These are phyloP conservation scores for Steatocranus sp. DNA, from an alignment of 2,797 vertebrate species.

Conservation along the genomic window DNA sequence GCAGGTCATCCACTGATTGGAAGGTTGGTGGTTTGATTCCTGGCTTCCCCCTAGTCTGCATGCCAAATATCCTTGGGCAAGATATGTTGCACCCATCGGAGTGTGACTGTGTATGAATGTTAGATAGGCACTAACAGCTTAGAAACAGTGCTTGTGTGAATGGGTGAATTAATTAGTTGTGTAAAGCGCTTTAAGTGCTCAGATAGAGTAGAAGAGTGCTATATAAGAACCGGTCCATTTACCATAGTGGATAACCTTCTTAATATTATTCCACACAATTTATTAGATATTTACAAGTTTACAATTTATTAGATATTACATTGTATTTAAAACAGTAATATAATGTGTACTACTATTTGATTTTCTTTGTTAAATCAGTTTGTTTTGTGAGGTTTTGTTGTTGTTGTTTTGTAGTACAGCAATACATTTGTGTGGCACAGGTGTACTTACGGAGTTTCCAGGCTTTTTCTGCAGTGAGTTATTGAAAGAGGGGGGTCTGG, in stretches of 20 bases:
- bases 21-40: neutral
- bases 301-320: neutral
- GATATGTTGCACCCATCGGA: no score
- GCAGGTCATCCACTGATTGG: neutral
- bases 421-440: neutral
- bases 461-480: constrained; percentile 96
- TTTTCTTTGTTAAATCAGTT: neutral
- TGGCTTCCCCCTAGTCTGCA: neutral
- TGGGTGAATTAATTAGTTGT: neutral
- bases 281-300: neutral
- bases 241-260: neutral
- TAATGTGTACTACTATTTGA: neutral
- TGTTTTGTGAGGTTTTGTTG: neutral
- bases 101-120: neutral
- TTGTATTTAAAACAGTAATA: neutral
- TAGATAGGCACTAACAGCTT: neutral
- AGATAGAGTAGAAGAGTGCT: neutral
- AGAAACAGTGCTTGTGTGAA: neutral
- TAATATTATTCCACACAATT: neutral
- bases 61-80: neutral
- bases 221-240: neutral
- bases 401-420: neutral
- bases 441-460: constrained; percentile 96
- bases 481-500: constrained; percentile 96
- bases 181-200: neutral